phyloP scores from a whole-genome alignment of 2,797 vertebrate species.

The Acomys russatus region DNA sequence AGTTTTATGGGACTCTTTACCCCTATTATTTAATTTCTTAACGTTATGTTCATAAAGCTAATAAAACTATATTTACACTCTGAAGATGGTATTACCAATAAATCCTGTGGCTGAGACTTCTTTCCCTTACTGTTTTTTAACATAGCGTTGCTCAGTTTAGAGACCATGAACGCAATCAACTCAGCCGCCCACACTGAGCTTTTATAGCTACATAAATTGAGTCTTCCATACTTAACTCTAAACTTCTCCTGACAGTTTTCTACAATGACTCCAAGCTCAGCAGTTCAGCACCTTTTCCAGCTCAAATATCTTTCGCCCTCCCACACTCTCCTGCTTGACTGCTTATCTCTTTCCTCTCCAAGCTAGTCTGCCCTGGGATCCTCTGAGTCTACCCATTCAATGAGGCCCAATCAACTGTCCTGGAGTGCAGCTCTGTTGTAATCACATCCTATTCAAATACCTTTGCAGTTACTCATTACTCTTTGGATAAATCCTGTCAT shows the following conservation, averaged over 20 bases:
- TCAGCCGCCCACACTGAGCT: slow-evolving; percentile 68
- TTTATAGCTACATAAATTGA: slow-evolving; percentile 77
- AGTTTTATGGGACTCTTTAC: neutral
- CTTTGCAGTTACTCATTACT: neutral
- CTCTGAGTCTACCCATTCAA: neutral
- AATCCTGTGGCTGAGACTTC: slow-evolving; percentile 31
- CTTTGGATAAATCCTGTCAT: neutral
- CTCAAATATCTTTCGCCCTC: neutral
- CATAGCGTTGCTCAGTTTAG: slow-evolving; percentile 76
- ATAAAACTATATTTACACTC: slow-evolving; percentile 66
- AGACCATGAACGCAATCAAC: slow-evolving; percentile 61
- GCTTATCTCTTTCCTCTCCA: neutral
- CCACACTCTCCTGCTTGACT: neutral
- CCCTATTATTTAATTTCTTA: slow-evolving; percentile 10
- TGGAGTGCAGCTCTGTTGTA: neutral
- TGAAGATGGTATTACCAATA: slow-evolving; percentile 64
- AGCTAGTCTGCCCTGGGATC: neutral
- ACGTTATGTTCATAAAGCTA: slow-evolving; percentile 48
- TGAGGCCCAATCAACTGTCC: neutral
- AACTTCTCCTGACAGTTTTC: slow-evolving; percentile 77
- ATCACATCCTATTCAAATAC: neutral
- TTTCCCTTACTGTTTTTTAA: slow-evolving; percentile 72
- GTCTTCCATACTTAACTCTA: slow-evolving; percentile 75
- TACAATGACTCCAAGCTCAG: slow-evolving; percentile 64
- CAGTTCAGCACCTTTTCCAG: neutral